These are phyloP conservation scores for Oreotrochilus melanogaster DNA, from an alignment of 2,113 vertebrate species.

Conservation along the genomic window DNA sequence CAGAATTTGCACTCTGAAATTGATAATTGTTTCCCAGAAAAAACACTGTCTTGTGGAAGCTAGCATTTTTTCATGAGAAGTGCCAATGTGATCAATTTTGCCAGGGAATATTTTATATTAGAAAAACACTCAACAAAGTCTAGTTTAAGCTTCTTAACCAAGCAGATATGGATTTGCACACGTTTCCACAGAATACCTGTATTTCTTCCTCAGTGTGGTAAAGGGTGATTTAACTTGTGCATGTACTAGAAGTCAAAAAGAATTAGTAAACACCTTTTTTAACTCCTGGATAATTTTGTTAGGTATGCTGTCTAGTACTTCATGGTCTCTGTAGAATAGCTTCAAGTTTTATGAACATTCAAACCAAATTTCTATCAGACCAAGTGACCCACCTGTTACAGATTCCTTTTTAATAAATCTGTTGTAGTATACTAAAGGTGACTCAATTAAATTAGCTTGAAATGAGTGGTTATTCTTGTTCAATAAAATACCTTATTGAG, in stretches of 20 bases:
- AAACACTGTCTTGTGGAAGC: background rate
- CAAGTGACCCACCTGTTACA: conserved; percentile 46
- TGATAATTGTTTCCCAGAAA: background rate
- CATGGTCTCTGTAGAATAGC: conserved; percentile 14
- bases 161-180: background rate
- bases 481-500: conserved; percentile 61
- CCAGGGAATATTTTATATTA: background rate
- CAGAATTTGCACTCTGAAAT: background rate
- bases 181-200: background rate
- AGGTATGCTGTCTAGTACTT: background rate
- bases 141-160: background rate
- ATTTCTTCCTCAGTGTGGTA: background rate
- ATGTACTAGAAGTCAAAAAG: background rate
- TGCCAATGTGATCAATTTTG: background rate
- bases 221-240: background rate
- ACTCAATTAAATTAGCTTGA: conserved; percentile 66
- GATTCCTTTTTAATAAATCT: conserved; percentile 49
- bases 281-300: conserved; percentile 42
- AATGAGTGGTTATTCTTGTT: conserved; percentile 54
- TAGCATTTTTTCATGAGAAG: background rate
- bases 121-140: background rate
- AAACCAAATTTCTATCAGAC: conserved; percentile 29
- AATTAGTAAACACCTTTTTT: conserved; percentile 32
- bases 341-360: conserved; percentile 54
- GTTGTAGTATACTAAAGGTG: conserved; percentile 25